Conservation (phyloP, 2,888 invertebrate species). For the Lordiphosa andalusiaca region DNA sequence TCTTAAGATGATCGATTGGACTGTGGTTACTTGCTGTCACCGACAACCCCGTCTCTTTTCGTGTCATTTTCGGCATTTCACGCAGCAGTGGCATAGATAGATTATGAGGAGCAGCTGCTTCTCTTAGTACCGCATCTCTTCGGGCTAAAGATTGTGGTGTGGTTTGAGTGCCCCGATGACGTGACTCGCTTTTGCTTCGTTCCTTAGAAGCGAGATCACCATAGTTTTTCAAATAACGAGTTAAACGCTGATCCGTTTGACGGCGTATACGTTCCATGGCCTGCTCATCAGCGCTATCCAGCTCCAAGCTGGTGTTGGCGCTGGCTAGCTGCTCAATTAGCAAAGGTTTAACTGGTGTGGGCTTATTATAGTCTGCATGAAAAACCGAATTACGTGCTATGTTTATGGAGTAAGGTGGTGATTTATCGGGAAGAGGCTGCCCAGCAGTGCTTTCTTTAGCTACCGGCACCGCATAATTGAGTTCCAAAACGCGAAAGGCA, state of each 20-base stretch:
- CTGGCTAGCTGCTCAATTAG: conserved; percentile 57
- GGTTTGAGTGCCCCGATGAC: conserved; percentile 76
- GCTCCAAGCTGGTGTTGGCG: conserved; percentile 56
- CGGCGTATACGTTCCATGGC: conserved; percentile 69
- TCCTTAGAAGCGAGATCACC: conserved; percentile 70
- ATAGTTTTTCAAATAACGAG: conserved; percentile 78
- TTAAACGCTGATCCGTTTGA: conserved; percentile 71
- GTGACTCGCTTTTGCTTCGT: conserved; percentile 65
- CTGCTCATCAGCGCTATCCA: conserved; percentile 64
- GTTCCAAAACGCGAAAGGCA: conserved; percentile 56
- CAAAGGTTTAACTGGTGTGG: conserved; percentile 46
- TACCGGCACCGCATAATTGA: conserved; percentile 40
- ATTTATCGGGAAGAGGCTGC: conserved; percentile 14
- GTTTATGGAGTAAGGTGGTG: conserved; percentile 67
- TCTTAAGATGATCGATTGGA: conserved; percentile 78
- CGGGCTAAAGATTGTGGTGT: conserved; percentile 63
- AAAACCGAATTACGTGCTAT: conserved; percentile 76
- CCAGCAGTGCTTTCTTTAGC: conserved; percentile 27
- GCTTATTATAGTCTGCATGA: conserved; percentile 60
- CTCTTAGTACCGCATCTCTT: conserved; percentile 73
- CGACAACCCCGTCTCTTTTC: conserved; percentile 52
- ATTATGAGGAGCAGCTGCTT: conserved; percentile 78
- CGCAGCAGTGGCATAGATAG: conserved; percentile 85
- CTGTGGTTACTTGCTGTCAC: conserved; percentile 35
- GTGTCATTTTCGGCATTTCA: conserved; percentile 81